Evolutionary conservation across 2,113 vertebrate genomes (phyloP).

Genomic region (Bombycilla garrulus): DNA sequence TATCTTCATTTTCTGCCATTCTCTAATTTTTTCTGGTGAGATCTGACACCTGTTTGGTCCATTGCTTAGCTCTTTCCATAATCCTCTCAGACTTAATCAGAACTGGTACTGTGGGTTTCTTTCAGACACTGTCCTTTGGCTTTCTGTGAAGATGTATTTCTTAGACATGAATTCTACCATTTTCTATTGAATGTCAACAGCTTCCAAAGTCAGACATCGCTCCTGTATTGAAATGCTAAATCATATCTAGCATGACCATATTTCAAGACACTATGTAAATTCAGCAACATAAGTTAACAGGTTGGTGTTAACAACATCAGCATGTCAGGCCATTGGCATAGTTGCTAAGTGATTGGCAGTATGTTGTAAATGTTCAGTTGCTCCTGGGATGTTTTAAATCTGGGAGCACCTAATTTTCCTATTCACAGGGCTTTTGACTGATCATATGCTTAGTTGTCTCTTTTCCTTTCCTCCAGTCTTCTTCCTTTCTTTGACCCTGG

Average conservation of each 20-base stretch:
- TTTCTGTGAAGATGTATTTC: not conserved
- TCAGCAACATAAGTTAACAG: not conserved
- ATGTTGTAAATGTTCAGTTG: not conserved
- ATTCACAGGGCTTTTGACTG: not conserved
- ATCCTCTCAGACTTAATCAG: not conserved
- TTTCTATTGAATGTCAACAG: not conserved
- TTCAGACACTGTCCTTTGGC: not conserved
- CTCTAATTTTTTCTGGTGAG: not conserved
- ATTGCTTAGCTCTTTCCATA: not conserved
- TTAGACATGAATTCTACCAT: not conserved
- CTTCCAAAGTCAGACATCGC: not conserved
- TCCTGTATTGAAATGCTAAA: not conserved
- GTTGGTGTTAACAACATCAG: too few species aligned
- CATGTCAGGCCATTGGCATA: not conserved
- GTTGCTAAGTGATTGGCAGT: not conserved
- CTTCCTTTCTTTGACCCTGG: not conserved
- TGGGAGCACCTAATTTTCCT: not conserved
- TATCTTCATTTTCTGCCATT: not conserved
- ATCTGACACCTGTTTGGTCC: not conserved
- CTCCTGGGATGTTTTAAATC: not conserved
- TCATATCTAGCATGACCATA: not conserved
- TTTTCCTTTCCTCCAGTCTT: not conserved
- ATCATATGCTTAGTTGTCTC: not conserved
- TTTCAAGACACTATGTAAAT: not conserved
- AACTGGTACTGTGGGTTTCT: not conserved